A percentile compares a stretch with the other conserved stretches of the same genome.
Evolutionary conservation across 1,140 invertebrate genomes (phyloP).

Genomic region (Steinernema khuongi): DNA sequence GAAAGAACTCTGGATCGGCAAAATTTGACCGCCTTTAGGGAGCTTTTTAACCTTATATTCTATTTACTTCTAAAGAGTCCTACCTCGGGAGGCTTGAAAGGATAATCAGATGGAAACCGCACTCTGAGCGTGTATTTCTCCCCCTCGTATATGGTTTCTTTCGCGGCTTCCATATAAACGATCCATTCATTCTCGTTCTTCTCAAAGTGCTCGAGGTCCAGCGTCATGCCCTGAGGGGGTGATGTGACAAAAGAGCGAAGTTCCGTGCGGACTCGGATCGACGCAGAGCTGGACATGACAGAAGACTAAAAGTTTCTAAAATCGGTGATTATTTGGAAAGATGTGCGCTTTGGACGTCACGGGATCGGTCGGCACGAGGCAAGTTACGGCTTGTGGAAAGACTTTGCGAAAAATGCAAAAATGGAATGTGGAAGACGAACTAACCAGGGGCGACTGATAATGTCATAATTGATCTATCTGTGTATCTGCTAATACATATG

Average conservation of each 20-base stretch:
- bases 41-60: background rate
- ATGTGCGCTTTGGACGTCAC: too few relatives aligned
- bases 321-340: too few relatives aligned
- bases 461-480: too few relatives aligned
- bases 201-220: background rate
- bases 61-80: background rate
- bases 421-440: too few relatives aligned
- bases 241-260: background rate
- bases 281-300: background rate
- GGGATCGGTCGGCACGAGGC: too few relatives aligned
- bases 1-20: too few relatives aligned
- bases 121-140: conserved; percentile 89
- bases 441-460: too few relatives aligned
- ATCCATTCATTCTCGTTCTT: background rate
- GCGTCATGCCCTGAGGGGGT: background rate
- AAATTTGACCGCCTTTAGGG: too few relatives aligned
- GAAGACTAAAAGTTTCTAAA: too few relatives aligned
- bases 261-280: background rate
- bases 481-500: too few relatives aligned
- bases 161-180: conserved; percentile 74
- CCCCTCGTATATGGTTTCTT: conserved; percentile 85
- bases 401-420: too few relatives aligned
- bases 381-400: too few relatives aligned
- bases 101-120: conserved; percentile 92
- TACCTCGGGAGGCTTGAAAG: conserved; percentile 92